A percentile compares a stretch with the other conserved stretches of the same genome.
phyloP scores from a whole-genome alignment of 2,797 vertebrate genomes.

The Ctenosaura bakeri region DNA sequence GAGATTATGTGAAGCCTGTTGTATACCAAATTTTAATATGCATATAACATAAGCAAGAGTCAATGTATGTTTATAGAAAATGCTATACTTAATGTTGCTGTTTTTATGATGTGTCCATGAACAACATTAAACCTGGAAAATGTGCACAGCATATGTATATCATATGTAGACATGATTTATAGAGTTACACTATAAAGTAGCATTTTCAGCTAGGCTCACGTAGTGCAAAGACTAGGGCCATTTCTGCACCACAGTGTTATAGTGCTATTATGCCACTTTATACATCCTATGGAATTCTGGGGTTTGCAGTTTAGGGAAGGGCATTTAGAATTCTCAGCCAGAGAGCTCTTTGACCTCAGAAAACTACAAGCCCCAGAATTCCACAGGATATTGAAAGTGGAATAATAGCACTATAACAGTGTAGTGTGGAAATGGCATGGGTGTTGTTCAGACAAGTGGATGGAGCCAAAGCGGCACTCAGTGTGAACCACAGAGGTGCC shows the following conservation, averaged over 20 bases:
- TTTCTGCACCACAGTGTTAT: no score
- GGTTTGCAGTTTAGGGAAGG: no score
- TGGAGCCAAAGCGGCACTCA: not conserved
- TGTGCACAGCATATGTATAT: conserved; percentile 63
- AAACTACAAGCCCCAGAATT: no score
- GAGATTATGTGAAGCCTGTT: conserved; percentile 66
- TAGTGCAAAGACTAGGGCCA: not conserved
- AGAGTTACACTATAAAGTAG: conserved; percentile 55
- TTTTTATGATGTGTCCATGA: conserved; percentile 65
- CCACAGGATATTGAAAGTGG: no score
- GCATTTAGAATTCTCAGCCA: no score
- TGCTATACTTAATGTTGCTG: conserved; percentile 69
- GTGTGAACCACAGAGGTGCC: not conserved
- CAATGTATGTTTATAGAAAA: conserved; percentile 69
- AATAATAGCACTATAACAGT: no score
- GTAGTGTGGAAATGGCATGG: no score
- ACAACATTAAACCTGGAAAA: conserved; percentile 68
- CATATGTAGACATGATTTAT: conserved; percentile 65
- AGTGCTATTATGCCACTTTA: no score
- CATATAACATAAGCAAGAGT: conserved; percentile 60
- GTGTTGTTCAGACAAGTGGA: not conserved
- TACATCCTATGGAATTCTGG: no score
- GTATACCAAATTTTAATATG: conserved; percentile 63
- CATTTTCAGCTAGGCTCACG: not conserved
- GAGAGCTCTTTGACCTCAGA: no score